These are phyloP conservation scores for Rallus limicola DNA, from an alignment of 2,113 vertebrate species.

Conservation along the genomic window DNA sequence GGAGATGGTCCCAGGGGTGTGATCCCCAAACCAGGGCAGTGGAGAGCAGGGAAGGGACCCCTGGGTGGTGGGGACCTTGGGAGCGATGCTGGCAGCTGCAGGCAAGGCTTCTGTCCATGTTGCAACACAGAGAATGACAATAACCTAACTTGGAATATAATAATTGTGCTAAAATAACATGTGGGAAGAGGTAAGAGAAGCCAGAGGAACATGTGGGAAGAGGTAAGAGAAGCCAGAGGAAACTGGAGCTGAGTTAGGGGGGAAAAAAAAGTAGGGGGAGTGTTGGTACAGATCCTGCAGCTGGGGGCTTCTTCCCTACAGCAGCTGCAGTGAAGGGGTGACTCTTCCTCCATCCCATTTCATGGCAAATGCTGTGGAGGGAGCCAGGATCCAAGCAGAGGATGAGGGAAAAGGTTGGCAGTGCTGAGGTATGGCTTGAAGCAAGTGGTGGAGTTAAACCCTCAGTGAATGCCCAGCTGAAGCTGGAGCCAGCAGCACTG, in stretches of 20 bases:
- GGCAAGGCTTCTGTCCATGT: neutral
- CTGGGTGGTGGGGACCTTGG: neutral
- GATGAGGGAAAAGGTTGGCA: neutral
- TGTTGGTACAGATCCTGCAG: rapidly evolving
- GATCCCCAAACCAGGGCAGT: neutral
- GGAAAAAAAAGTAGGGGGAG: no score
- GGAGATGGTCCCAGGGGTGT: neutral
- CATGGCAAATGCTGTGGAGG: neutral
- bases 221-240: neutral
- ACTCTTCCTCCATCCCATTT: neutral
- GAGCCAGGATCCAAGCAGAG: neutral
- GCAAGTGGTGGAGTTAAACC: neutral
- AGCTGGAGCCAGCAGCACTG: neutral
- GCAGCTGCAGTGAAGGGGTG: neutral
- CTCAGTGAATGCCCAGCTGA: neutral
- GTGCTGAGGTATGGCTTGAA: neutral
- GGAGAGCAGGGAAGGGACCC: neutral
- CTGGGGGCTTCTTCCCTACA: neutral
- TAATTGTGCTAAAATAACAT: neutral
- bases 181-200: neutral
- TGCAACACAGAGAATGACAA: neutral
- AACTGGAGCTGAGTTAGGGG: no score
- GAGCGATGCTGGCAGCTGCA: rapidly evolving
- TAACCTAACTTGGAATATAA: neutral
- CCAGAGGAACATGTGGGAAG: neutral